Conservation (phyloP, 2,888 invertebrate species). For the Gymnosoma rotundatum region DNA sequence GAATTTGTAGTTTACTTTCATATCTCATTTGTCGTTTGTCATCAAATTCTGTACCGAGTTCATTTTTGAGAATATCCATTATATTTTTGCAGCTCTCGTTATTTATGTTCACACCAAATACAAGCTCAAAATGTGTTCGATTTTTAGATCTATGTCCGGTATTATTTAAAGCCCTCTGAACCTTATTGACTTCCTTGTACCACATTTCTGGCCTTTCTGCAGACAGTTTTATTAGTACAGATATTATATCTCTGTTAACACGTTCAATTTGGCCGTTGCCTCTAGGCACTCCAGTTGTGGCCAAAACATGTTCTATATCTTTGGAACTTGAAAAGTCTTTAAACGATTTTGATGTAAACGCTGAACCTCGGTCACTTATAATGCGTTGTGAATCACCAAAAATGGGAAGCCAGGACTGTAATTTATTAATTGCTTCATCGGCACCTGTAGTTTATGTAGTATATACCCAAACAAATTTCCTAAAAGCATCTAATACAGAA, state of each 20-base stretch:
- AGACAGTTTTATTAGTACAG: constrained; percentile 52
- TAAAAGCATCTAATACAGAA: constrained; percentile 47
- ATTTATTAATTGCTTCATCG: constrained; percentile 33
- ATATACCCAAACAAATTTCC: constrained; percentile 56
- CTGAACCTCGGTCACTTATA: constrained; percentile 27
- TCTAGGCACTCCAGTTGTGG: constrained; percentile 53
- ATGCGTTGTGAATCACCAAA: constrained; percentile 45
- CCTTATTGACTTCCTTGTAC: constrained; percentile 40
- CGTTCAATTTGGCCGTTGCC: constrained; percentile 66
- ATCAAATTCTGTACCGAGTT: constrained; percentile 48
- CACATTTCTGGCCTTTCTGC: constrained; percentile 45
- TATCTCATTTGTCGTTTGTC: constrained; percentile 38
- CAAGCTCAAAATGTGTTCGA: constrained; percentile 50
- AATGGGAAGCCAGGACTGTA: constrained; percentile 9
- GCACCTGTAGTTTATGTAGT: constrained; percentile 37
- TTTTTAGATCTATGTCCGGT: constrained; percentile 42
- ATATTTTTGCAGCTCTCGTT: constrained; percentile 19
- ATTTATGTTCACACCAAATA: constrained; percentile 59
- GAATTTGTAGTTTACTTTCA: constrained; percentile 46
- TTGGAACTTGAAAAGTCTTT: constrained; percentile 36
- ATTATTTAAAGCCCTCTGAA: constrained; percentile 41
- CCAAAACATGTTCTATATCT: constrained; percentile 42
- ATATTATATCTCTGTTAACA: constrained; percentile 44
- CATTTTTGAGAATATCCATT: constrained; percentile 30
- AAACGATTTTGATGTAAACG: constrained; percentile 49